Percentiles rank a stretch among this genome's conserved stretches.
Evolutionary conservation across 2,113 vertebrate species (phyloP).

Genomic region (Marmota flaviventris): DNA sequence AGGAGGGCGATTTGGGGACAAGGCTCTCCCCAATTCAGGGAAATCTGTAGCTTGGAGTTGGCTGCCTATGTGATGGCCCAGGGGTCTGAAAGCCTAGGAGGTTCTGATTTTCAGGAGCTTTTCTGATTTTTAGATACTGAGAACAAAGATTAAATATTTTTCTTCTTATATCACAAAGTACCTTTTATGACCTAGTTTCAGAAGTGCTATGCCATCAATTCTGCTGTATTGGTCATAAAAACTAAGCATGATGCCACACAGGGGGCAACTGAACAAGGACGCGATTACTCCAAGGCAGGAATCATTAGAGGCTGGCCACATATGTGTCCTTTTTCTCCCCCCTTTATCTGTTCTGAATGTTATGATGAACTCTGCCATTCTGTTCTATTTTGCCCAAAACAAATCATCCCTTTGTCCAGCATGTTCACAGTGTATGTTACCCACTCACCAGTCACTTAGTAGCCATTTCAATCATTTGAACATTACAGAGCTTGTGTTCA

Average conservation of each 20-base stretch:
- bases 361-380: neutral
- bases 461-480: neutral
- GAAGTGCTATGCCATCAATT: neutral
- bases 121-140: neutral
- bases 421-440: accelerated
- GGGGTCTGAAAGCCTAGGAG: neutral
- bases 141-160: neutral
- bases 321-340: neutral
- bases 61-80: neutral
- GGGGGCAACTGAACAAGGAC: neutral
- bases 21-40: neutral
- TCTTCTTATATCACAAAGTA: neutral
- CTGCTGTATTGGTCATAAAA: neutral
- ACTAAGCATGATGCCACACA: neutral
- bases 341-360: neutral
- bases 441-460: too few relatives aligned
- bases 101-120: neutral
- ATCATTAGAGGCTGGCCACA: neutral
- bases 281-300: neutral
- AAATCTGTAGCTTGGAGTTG: slow-evolving; percentile 5
- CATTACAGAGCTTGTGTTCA: neutral
- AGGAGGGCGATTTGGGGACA: neutral
- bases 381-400: neutral
- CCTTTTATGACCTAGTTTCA: neutral
- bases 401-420: neutral